Percentiles rank a stretch among this genome's conserved stretches.
Conservation (phyloP, 2,888 invertebrate species). For the Cheilosia pagana region DNA sequence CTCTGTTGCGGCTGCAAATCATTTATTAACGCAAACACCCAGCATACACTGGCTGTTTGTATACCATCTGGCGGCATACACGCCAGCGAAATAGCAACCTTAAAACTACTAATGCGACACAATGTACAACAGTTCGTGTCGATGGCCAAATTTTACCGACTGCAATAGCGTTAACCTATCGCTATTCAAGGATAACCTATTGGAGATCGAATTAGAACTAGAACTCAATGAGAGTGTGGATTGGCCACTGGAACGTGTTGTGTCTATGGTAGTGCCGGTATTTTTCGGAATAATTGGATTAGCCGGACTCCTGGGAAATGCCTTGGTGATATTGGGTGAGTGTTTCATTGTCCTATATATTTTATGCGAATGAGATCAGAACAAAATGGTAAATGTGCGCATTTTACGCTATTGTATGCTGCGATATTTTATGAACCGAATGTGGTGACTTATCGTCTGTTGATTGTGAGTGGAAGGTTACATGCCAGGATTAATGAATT, state of each 20-base stretch:
- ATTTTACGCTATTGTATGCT: not conserved
- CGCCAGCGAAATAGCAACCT: constrained; percentile 3
- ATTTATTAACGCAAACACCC: constrained; percentile 5
- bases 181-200: constrained; percentile 78
- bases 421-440: not conserved
- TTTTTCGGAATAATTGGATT: constrained; percentile 94
- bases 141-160: constrained; percentile 68
- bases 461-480: not conserved
- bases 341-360: constrained; percentile 51
- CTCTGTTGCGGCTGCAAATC: constrained; percentile 14
- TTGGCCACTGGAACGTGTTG: constrained; percentile 86
- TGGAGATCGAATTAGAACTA: constrained; percentile 81
- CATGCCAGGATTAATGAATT: not conserved
- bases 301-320: constrained; percentile 95
- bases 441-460: not conserved
- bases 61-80: constrained; percentile 45
- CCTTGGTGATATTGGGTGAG: constrained; percentile 90
- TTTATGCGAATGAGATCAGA: not conserved
- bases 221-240: constrained; percentile 81
- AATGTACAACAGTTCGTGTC: constrained; percentile 73
- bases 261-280: constrained; percentile 90
- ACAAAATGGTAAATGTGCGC: not conserved
- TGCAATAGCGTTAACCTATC: constrained; percentile 66
- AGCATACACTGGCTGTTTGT: not conserved
- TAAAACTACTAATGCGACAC: constrained; percentile 59